A percentile compares a stretch with the other conserved stretches of the same genome.
These are phyloP conservation scores for Sciurus niger DNA, from an alignment of 2,113 vertebrate genomes.

Conservation along the genomic window DNA sequence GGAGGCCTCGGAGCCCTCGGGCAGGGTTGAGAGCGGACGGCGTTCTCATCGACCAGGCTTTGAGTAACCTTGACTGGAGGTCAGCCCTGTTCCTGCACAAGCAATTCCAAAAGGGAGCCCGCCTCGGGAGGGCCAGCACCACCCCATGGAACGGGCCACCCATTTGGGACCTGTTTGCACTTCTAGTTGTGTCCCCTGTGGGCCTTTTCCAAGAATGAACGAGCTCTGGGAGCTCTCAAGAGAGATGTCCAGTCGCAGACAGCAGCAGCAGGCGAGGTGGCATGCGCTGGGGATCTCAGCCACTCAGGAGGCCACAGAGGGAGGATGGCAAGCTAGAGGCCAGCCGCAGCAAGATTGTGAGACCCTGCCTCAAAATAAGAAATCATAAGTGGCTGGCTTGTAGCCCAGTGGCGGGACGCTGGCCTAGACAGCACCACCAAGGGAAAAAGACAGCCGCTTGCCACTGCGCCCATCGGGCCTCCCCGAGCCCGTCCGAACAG, in stretches of 20 bases:
- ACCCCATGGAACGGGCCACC: not conserved
- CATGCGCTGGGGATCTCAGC: too few relatives aligned
- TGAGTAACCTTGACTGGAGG: not conserved
- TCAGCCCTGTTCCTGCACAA: rapidly evolving
- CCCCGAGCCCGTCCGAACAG: not conserved
- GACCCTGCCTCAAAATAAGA: too few relatives aligned
- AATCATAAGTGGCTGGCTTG: too few relatives aligned
- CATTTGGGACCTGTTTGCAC: not conserved
- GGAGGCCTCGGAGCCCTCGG: not conserved
- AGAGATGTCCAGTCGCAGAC: not conserved
- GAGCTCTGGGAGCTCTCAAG: too few relatives aligned
- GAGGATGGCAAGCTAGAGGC: too few relatives aligned
- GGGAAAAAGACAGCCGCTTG: not conserved
- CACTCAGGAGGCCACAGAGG: too few relatives aligned
- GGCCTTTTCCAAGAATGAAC: not conserved
- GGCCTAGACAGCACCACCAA: too few relatives aligned
- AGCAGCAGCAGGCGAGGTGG: too few relatives aligned
- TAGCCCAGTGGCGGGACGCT: too few relatives aligned
- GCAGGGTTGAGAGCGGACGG: not conserved
- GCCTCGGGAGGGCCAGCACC: too few relatives aligned
- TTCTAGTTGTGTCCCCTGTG: rapidly evolving
- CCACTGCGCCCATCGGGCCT: not conserved
- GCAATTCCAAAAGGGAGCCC: rapidly evolving
- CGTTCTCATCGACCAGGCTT: not conserved
- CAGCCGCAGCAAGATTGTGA: too few relatives aligned